Evolutionary conservation across 2,888 invertebrate species (phyloP).

Genomic region (Drosophila mercatorum): DNA sequence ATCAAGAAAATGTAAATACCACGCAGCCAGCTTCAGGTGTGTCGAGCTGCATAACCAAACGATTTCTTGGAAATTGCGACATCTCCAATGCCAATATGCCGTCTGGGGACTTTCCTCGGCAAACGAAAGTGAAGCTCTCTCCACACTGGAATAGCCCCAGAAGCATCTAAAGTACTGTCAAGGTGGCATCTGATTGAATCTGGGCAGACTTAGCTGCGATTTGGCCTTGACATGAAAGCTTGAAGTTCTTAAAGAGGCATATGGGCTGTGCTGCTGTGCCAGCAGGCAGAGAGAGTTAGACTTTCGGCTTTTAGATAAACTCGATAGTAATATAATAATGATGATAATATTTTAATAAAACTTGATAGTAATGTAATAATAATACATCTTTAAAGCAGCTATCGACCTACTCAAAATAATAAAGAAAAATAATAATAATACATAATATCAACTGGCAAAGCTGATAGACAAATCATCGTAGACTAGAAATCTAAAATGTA

Average conservation of each 20-base stretch:
- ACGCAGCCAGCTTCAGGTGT: slow-evolving; percentile 6
- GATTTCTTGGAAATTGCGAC: slow-evolving; percentile 34
- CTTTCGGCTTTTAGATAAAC: fast-evolving
- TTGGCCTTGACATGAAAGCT: neutral
- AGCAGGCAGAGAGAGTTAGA: too few relatives aligned
- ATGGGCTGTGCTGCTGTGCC: too few relatives aligned
- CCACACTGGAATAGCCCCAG: neutral
- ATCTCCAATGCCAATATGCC: slow-evolving; percentile 18
- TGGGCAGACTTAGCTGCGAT: neutral
- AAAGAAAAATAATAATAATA: too few relatives aligned
- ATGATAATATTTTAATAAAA: too few relatives aligned
- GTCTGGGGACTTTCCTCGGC: slow-evolving; percentile 14
- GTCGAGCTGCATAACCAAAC: slow-evolving; percentile 24
- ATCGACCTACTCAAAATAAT: too few relatives aligned
- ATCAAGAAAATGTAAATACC: slow-evolving; percentile 34
- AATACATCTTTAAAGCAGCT: too few relatives aligned
- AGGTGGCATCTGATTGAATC: neutral
- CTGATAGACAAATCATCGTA: too few relatives aligned
- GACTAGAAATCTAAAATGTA: too few relatives aligned
- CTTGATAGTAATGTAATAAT: too few relatives aligned
- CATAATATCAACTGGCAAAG: too few relatives aligned
- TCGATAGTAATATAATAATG: too few relatives aligned
- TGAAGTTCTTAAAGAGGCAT: too few relatives aligned
- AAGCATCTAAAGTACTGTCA: neutral
- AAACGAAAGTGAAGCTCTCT: slow-evolving; percentile 9